Evolutionary conservation across 2,797 vertebrate species (phyloP), one percentile per base, ranked within the genome.

Genomic region (Poeciliopsis infans): DNA sequence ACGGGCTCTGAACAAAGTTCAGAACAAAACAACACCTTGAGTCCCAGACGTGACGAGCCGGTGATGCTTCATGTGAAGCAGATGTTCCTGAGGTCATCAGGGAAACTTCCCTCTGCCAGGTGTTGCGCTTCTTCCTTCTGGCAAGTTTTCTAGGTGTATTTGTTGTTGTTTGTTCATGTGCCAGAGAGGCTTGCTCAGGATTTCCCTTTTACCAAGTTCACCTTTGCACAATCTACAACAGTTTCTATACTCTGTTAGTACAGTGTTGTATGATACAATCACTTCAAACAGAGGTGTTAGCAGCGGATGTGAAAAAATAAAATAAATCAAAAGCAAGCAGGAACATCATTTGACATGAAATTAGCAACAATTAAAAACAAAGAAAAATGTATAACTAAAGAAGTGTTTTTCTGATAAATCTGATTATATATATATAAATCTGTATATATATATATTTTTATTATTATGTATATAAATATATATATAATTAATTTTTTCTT

Each of bases 101-200:
- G 59, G 73, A 85, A 73, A 69, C 74, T 72, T 57, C 85, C 49
- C 82, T 84, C 73, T 78, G 80, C 76, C 90, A 90, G 91, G 89
- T 88, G 91, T 86, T 25, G 8, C 41, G 45, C 57, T 25, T 55
- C 79, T 89, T 89, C 87, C 87, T 89, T 83, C 73, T 83, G 75
- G 10, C 12, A 71, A 7, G 47, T 10, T 74, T 36, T 73, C 70
- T 47, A 33, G 46, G 51, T 75, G 41, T 71, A n/a, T 57, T 51
- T 3, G 45, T 41, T 68, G 71, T 68, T 51, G 3, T 69, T n/a
- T 77, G 75, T 43, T 68, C 45, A 13, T 57, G 55, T 59, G 51
- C 36, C 23, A 47, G 18, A n/a, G 6, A 49, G 45, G 72, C 73
- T 36, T 20, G 46, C 49, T 75, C 69, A 85, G 83, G 77, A 89